phyloP scores from a whole-genome alignment of 2,797 vertebrate species.

The Setipinna tenuifilis region DNA sequence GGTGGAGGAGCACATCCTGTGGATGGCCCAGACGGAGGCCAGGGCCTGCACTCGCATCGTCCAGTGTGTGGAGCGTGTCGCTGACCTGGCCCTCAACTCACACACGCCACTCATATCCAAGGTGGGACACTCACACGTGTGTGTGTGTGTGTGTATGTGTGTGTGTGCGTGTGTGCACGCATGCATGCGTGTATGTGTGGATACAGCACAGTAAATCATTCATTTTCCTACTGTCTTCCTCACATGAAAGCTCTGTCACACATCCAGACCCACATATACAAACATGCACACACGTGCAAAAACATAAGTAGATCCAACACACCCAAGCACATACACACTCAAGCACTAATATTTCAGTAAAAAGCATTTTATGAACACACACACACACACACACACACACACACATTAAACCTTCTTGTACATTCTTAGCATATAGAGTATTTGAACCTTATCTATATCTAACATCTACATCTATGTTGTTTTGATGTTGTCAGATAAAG shows the following conservation, averaged over 20 bases:
- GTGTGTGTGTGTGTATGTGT: background rate
- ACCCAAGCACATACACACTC: slow-evolving; percentile 30
- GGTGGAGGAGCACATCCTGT: slow-evolving; percentile 87
- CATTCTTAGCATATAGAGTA: background rate
- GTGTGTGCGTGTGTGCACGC: background rate
- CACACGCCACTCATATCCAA: slow-evolving; percentile 81
- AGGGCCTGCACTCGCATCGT: slow-evolving; percentile 88
- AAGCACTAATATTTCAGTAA: background rate
- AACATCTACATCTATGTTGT: background rate
- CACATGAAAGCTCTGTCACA: no score
- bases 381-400: slow-evolving; percentile 21
- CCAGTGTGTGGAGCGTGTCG: slow-evolving; percentile 85
- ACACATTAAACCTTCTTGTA: slow-evolving; percentile 1
- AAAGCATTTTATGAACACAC: background rate
- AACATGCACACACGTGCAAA: no score
- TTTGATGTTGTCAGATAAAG: slow-evolving; percentile 4
- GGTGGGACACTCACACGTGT: slow-evolving; percentile 66
- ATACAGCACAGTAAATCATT: no score
- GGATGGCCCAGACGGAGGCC: slow-evolving; percentile 90
- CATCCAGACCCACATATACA: background rate
- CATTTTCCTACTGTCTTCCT: background rate
- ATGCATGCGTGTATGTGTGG: background rate
- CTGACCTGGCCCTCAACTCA: slow-evolving; percentile 75
- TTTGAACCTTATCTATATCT: background rate
- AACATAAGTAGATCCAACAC: no score